Evolutionary conservation across 2,113 vertebrate genomes (phyloP).

Genomic region (Charina bottae): DNA sequence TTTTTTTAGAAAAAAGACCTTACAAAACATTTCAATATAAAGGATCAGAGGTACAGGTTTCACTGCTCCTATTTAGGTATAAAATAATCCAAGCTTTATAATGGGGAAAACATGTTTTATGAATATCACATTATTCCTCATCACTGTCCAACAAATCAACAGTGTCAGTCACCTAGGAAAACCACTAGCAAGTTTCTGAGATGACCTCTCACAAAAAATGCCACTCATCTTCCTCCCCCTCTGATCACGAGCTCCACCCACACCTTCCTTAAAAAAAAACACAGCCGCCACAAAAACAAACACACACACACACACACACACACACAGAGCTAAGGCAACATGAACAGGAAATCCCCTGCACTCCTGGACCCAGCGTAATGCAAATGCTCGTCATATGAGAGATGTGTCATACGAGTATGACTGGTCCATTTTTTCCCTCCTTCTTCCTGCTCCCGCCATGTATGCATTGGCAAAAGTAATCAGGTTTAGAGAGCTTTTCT

Average conservation of each 20-base stretch:
- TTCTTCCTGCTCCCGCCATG: constrained; percentile 1
- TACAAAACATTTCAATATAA: neutral
- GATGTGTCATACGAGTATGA: constrained; percentile 33
- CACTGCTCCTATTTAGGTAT: neutral
- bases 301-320: neutral
- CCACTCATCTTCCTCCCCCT: neutral
- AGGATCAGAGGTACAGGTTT: neutral
- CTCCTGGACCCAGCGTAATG: constrained; percentile 27
- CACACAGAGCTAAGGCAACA: neutral
- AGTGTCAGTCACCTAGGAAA: constrained; percentile 11
- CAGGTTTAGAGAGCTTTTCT: constrained; percentile 8
- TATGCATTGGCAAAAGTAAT: constrained; percentile 7
- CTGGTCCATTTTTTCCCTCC: neutral
- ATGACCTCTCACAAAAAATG: constrained; percentile 4
- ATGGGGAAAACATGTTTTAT: neutral
- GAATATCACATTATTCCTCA: neutral
- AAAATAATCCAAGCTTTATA: neutral
- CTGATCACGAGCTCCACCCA: constrained; percentile 19
- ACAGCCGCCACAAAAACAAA: neutral
- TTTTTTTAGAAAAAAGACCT: neutral
- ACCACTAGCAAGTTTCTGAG: neutral
- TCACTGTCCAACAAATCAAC: neutral
- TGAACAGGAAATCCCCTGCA: constrained; percentile 44
- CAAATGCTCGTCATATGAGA: constrained; percentile 37
- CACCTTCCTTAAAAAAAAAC: neutral